Conservation (phyloP, 2,113 vertebrate genomes). For the Dasypus novemcinctus region DNA sequence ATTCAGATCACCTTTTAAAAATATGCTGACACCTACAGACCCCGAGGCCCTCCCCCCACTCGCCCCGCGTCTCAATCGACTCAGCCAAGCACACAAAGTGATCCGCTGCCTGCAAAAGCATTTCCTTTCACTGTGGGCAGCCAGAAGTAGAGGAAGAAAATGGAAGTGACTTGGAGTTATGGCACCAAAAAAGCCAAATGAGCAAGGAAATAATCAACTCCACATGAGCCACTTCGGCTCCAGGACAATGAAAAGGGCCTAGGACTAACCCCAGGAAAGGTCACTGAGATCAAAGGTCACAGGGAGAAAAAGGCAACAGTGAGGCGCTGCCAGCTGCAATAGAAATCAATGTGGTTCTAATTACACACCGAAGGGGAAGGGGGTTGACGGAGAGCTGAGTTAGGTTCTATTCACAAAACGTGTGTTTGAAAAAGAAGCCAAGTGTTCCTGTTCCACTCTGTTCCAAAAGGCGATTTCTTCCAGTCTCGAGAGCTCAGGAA, state of each 20-base stretch:
- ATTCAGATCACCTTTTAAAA: slow-evolving; percentile 67
- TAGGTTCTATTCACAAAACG: slow-evolving; percentile 59
- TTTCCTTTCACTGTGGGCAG: slow-evolving; percentile 83
- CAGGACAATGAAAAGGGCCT: slow-evolving; percentile 87
- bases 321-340: slow-evolving; percentile 82
- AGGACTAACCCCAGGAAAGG: slow-evolving; percentile 87
- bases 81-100: slow-evolving; percentile 78
- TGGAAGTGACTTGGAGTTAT: slow-evolving; percentile 85
- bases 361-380: slow-evolving; percentile 73
- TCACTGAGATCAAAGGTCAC: slow-evolving; percentile 85
- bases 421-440: neutral
- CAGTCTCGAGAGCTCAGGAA: slow-evolving; percentile 74
- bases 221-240: slow-evolving; percentile 88
- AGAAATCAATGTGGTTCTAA: slow-evolving; percentile 84
- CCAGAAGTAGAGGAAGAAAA: slow-evolving; percentile 81
- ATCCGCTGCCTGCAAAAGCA: slow-evolving; percentile 81
- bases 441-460: slow-evolving; percentile 69
- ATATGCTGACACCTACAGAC: slow-evolving; percentile 72
- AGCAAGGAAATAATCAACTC: slow-evolving; percentile 97
- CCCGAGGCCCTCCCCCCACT: slow-evolving; percentile 67
- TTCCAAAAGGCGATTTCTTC: slow-evolving; percentile 51
- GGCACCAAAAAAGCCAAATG: slow-evolving; percentile 87
- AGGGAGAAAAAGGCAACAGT: slow-evolving; percentile 82
- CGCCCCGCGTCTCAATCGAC: slow-evolving; percentile 72
- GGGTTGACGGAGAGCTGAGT: neutral